Evolutionary conservation across 2,797 vertebrate genomes (phyloP), one percentile per base, ranked within the genome.

Genomic region (Thripadectes ignobilis): DNA sequence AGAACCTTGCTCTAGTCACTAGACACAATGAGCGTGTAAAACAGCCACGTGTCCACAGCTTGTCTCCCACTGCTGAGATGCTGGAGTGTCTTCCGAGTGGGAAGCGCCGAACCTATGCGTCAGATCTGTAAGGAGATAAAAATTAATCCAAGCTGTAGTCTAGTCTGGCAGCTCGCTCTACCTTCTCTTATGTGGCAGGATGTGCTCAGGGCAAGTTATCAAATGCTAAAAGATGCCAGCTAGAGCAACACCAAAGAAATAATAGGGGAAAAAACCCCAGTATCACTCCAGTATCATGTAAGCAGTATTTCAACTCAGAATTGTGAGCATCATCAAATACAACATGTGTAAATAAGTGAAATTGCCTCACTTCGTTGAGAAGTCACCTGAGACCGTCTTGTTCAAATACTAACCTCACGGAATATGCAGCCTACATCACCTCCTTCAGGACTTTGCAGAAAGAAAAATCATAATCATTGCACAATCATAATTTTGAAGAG

Each of bases 111-210:
- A 92, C n/a, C 58, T 77, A 16, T 32, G 23, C 0, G 1, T 83
- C 76, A 88, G 76, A 72, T 80, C 76, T 94, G 46, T 29, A 83
- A 84, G 46, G 5, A 89, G 68, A 68, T 29, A 78, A 81, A 72
- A 84, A 81, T 61, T 57, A 43, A 46, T 65, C 51, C 62, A 80
- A 72, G n/a, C 46, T 84, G 32, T 48, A 81, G 45, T 55, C 75
- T 48, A 81, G 45, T 55, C 75, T 81, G 46, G 43, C 69, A 89
- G 62, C 78, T 88, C 62, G 3, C 16, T 87, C 30, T 8, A 10
- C 45, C 36, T 27, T 75, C 21, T 71, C 57, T 49, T 72, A 5
- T 6, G 21, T 46, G 81, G 29, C 73, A 75, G 26, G 51, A 75
- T 66, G 43, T 55, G 38, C 34, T 63, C 54, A 26, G 51, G 72